These are phyloP conservation scores for Cyphomyrus discorhynchus DNA, from an alignment of 2,113 vertebrate species.

Conservation along the genomic window DNA sequence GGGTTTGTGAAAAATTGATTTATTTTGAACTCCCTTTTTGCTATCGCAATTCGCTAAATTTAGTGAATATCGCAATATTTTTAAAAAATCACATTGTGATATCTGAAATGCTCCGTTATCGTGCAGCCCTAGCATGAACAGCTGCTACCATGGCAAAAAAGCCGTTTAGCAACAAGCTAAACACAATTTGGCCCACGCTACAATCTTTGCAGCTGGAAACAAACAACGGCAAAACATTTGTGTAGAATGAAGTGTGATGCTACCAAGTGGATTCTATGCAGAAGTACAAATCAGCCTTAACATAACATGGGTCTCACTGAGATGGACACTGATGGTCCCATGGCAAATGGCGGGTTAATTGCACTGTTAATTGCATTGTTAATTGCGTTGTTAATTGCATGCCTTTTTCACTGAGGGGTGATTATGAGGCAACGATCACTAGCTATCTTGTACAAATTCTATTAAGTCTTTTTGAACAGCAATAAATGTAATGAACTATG, in stretches of 20 bases:
- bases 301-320: background rate
- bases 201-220: background rate
- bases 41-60: background rate
- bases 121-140: background rate
- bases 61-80: background rate
- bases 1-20: background rate
- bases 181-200: background rate
- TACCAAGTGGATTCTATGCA: background rate
- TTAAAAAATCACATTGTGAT: background rate
- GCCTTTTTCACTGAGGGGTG: background rate
- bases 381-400: slow-evolving; percentile 16
- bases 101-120: background rate
- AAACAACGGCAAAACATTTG: background rate
- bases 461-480: slow-evolving; percentile 23
- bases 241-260: background rate
- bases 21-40: background rate
- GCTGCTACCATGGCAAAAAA: background rate
- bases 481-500: slow-evolving; percentile 32
- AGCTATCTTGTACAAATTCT: slow-evolving; percentile 20
- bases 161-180: background rate
- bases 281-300: background rate
- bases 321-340: background rate
- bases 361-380: background rate
- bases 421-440: background rate
- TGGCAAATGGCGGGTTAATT: background rate